Conservation (phyloP, 2,113 vertebrate species). For the Oncorhynchus tshawytscha region DNA sequence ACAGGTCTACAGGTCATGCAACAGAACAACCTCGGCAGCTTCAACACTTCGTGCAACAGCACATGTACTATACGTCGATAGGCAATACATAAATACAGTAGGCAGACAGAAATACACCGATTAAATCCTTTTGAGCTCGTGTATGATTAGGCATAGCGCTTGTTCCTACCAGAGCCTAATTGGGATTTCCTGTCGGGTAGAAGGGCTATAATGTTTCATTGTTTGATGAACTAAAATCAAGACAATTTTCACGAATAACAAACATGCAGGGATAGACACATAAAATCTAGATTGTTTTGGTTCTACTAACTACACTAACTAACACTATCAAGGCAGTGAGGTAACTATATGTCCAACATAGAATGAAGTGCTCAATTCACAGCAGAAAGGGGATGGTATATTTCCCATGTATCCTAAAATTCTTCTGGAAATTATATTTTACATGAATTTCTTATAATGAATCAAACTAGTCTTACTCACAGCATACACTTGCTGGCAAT, state of each 20-base stretch:
- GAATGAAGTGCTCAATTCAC: neutral
- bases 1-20: constrained; percentile 76
- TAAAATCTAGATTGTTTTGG: no score
- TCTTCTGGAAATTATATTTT: no score
- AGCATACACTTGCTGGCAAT: constrained; percentile 13
- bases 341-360: no score
- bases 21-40: constrained; percentile 59
- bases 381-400: neutral
- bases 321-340: no score
- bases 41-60: constrained; percentile 66
- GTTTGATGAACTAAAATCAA: neutral
- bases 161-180: neutral
- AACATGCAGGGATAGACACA: neutral
- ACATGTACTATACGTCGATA: constrained; percentile 25
- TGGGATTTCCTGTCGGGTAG: neutral
- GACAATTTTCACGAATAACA: neutral
- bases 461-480: neutral
- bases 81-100: neutral
- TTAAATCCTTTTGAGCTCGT: neutral
- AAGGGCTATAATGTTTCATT: neutral
- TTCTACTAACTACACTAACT: no score
- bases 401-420: no score
- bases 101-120: neutral
- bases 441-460: neutral
- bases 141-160: neutral